These are phyloP conservation scores for Spheniscus humboldti DNA, from an alignment of 2,797 vertebrate species.

Conservation along the genomic window DNA sequence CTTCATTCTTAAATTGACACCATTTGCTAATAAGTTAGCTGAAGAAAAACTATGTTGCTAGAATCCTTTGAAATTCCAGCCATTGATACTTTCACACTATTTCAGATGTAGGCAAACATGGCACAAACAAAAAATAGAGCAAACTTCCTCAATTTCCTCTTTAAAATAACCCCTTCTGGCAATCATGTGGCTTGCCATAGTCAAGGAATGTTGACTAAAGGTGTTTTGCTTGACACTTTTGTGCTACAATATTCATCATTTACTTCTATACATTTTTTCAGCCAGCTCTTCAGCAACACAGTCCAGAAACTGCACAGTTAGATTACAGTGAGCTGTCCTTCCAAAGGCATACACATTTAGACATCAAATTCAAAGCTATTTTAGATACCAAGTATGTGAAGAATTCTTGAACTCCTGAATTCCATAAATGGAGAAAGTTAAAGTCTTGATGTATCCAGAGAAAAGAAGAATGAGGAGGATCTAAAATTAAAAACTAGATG, in stretches of 20 bases:
- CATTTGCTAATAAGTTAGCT: not conserved
- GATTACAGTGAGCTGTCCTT: not conserved
- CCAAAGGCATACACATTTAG: not conserved
- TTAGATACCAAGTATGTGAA: not conserved
- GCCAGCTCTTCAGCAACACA: not conserved
- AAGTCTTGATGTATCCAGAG: not conserved
- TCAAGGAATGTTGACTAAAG: not conserved
- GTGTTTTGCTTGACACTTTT: not conserved
- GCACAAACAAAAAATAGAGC: not conserved
- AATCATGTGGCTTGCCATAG: not conserved
- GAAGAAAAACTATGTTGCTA: not conserved
- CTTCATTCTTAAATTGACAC: not conserved
- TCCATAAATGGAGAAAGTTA: not conserved
- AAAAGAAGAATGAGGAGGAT: not conserved
- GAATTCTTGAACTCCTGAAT: not conserved
- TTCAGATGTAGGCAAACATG: not conserved
- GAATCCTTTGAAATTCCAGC: not conserved
- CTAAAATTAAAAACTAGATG: not conserved
- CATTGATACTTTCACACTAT: not conserved
- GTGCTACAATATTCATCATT: not conserved
- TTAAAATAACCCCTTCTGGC: not conserved
- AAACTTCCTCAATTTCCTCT: not conserved
- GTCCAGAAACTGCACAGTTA: not conserved
- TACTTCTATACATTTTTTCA: not conserved
- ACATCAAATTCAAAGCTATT: not conserved